Base-by-base conservation (phyloP, 2,797 vertebrate genomes). In the Erpetoichthys calabaricus region DNA sequence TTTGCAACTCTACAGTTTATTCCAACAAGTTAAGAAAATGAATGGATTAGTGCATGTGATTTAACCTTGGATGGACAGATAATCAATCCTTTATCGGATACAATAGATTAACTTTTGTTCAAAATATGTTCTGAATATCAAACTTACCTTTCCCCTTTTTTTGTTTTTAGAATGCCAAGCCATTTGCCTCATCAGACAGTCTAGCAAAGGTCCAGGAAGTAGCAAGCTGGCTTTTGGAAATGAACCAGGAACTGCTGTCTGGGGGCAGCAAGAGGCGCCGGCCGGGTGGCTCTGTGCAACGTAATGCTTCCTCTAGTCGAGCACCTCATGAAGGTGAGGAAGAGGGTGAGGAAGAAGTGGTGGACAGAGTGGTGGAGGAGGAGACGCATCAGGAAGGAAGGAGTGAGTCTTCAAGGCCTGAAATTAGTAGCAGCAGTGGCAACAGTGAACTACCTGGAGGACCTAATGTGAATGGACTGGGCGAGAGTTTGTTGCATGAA, bases 201-300 rank as follows among this genome's bases (percentile, higher is more conserved):
- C 89, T 99, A 94, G 92, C 87, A 81, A 99, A 95, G 89, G 94
- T 98, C 75, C 96, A 98, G 89, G 94, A 99, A 91, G 93, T 98
- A 89, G 96, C 96, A 99, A 99, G 92, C 96, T 98, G 96, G 96
- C 92, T 98, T 94, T 99, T 99, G 94, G 96, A 99, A 93, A 99
- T 99, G 96, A 99, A 99, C 94, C 94, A 96, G 87, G 94, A 99
- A 90, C 89, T 99, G 91, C 92, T 99, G 86, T 97, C 94, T 91
- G 91, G 91, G 90, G 93, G 92, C 92, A 96, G 94, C 92, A 93
- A 94, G 87, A 89, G 93, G 84, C 87, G 89, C 75, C 86, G 89
- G 68, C 92, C 89, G 79, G 89, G 86, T 69, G 83, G 89, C 67
- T 89, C 86, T 72, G 79, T 88, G 76, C 83, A 87, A 92, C 93